Evolutionary conservation across 92 coral and sea anemone genomes (phyloP), one percentile per base, ranked within the genome.

Genomic region (Isaurus tuberculatus): DNA sequence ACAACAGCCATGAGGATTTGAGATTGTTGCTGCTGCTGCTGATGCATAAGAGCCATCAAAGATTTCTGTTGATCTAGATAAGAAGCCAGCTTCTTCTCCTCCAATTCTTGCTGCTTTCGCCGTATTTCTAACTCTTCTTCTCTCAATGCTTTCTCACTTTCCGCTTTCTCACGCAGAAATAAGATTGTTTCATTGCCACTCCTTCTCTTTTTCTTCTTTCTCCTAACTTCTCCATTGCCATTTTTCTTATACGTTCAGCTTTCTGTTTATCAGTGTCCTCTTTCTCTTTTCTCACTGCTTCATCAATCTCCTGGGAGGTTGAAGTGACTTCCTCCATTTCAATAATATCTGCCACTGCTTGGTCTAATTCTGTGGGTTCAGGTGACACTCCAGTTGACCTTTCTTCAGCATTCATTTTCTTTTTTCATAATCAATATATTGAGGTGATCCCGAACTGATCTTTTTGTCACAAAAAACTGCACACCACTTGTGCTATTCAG

Each of bases 161-260:
- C 86, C 13, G 67, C 67, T 70, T 70, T 83, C 70, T 83, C 86
- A 25, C 86, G 78, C 19, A 83, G 79, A 83, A 83, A 83, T 49
- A 32, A 28, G 11, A 83, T 70, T 46, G 86, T 83, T 49, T 83
- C 79, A 70, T 70, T 83, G 32, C 86, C 86, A 83, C 80, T 83
- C 51, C 86, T 83, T 78, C 65, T 83, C 61, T 53, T 53, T 55
- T 57, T 83, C 80, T 49, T 69, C 51, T 83, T 53, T 83, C 86
- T 70, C 86, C 86, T 70, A 83, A 83, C 72, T 83, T 83, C 79
- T 83, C 86, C 86, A 83, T 83, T 43, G 58, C 86, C 67, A 70
- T 71, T 70, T 72, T 71, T 53, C 86, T 48, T 40, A 83, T 83
- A 55, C 68, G 33, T 72, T 36, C 86, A 25, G 86, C 86, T 70